Evolutionary conservation across 2,888 invertebrate genomes (phyloP).

Genomic region (Acheta domesticus): DNA sequence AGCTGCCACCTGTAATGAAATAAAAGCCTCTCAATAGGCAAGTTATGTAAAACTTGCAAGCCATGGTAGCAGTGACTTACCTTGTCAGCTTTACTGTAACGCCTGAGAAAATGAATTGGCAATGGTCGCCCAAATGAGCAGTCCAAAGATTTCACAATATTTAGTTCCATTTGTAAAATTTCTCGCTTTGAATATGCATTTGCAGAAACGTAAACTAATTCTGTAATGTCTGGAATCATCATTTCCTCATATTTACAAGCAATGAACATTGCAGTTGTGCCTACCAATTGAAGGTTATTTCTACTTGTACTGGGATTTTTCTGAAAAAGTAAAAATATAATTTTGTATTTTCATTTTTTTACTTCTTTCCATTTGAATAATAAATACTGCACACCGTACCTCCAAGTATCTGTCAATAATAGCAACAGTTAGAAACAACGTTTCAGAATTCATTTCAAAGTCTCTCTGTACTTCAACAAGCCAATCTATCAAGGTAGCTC

Average conservation of each 20-base stretch:
- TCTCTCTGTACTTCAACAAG: conserved; percentile 85
- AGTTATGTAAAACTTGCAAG: background rate
- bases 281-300: conserved; percentile 79
- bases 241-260: conserved; percentile 96
- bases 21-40: conserved; percentile 19
- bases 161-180: conserved; percentile 76
- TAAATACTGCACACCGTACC: conserved; percentile 48
- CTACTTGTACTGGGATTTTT: conserved; percentile 59
- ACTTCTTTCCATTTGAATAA: background rate
- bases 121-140: conserved; percentile 83
- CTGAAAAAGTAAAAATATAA: conserved; percentile 49
- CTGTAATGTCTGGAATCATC: conserved; percentile 77
- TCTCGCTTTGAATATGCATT: conserved; percentile 76
- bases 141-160: conserved; percentile 70
- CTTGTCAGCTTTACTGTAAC: conserved; percentile 58
- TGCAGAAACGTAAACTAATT: conserved; percentile 90
- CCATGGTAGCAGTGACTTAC: conserved; percentile 22
- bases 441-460: conserved; percentile 82
- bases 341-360: background rate
- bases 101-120: conserved; percentile 83
- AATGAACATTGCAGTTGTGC: conserved; percentile 82
- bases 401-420: conserved; percentile 88
- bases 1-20: conserved; percentile 61
- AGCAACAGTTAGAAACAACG: conserved; percentile 81
- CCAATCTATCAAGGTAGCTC: conserved; percentile 89